These are phyloP conservation scores for Cephalopachus bancanus DNA, from an alignment of 2,797 vertebrate species.

Conservation along the genomic window DNA sequence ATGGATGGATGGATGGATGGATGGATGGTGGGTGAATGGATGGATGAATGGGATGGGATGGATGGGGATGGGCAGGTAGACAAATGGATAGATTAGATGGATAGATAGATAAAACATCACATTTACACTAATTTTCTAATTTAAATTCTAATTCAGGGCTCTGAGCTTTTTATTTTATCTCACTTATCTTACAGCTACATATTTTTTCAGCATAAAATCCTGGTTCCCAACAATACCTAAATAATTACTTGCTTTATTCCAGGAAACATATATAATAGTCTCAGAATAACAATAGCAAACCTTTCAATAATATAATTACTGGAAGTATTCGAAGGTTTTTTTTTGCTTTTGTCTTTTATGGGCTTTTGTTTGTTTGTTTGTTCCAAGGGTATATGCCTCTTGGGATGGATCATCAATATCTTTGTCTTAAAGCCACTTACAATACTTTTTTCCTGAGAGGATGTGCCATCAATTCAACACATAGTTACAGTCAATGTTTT, in stretches of 20 bases:
- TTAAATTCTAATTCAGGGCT: background rate
- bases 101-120: background rate
- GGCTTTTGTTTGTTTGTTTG: background rate
- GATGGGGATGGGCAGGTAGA: background rate
- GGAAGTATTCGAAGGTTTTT: background rate
- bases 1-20: background rate
- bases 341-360: background rate
- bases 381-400: background rate
- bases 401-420: background rate
- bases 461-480: background rate
- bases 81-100: background rate
- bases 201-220: background rate
- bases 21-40: too few species aligned
- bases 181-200: background rate
- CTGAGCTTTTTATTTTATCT: background rate
- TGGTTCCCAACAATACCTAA: background rate
- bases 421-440: conserved; percentile 26
- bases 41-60: too few species aligned
- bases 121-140: background rate
- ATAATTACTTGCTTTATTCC: background rate
- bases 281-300: background rate
- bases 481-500: background rate
- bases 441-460: background rate
- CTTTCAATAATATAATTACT: background rate
- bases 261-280: background rate